Conservation (phyloP, 2,797 vertebrate species). For the Eutrigla gurnardus region DNA sequence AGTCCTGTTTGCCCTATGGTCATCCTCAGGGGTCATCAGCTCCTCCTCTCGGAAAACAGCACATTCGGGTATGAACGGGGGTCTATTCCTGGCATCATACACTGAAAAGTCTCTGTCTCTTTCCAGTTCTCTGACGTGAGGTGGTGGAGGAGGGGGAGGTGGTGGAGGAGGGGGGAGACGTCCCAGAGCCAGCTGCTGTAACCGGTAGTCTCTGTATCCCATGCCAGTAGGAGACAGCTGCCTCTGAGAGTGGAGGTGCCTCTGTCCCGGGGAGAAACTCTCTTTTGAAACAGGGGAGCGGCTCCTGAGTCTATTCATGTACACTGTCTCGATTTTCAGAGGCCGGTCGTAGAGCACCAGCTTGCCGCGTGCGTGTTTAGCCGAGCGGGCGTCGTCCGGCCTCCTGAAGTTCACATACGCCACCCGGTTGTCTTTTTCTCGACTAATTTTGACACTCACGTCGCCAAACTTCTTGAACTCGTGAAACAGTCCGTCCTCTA, state of each 20-base stretch:
- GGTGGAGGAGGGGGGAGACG: conserved; percentile 89
- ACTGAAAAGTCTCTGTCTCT: conserved; percentile 90
- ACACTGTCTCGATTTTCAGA: conserved; percentile 94
- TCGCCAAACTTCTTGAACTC: conserved; percentile 98
- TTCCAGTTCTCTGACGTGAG: conserved; percentile 91
- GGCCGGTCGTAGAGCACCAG: conserved; percentile 95
- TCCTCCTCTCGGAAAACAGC: conserved; percentile 92
- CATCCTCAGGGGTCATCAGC: conserved; percentile 91
- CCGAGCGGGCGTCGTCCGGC: conserved; percentile 94
- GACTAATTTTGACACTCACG: conserved; percentile 95
- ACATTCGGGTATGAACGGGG: conserved; percentile 87
- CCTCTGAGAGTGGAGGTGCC: conserved; percentile 86
- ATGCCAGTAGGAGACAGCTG: conserved; percentile 88
- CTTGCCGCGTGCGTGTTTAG: conserved; percentile 94
- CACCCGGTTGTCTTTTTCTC: conserved; percentile 91
- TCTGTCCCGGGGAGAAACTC: conserved; percentile 80
- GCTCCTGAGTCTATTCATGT: conserved; percentile 85
- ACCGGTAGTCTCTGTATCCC: conserved; percentile 92
- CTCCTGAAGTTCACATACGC: conserved; percentile 97
- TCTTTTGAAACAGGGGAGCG: conserved; percentile 92
- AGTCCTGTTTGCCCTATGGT: conserved; percentile 95
- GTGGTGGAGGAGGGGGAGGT: conserved; percentile 88
- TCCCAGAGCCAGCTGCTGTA: conserved; percentile 94
- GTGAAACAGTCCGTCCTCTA: conserved; percentile 96
- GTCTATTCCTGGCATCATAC: conserved; percentile 89